A percentile compares a stretch with the other conserved stretches of the same genome.
phyloP scores from a whole-genome alignment of 2,113 vertebrate species.

The Toxotes chatareus region DNA sequence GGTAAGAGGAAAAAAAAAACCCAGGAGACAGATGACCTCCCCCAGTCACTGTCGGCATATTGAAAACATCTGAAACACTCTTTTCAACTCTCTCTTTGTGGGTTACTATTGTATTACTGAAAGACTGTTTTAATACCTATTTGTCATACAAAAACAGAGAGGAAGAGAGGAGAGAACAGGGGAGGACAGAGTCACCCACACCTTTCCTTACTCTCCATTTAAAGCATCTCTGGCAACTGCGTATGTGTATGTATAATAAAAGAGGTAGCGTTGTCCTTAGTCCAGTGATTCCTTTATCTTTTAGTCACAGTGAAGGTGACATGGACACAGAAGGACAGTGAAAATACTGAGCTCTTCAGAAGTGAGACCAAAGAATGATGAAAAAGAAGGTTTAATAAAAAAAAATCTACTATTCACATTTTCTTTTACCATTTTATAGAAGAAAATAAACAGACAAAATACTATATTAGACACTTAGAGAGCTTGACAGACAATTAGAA shows the following conservation, averaged over 20 bases:
- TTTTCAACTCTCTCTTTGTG: background rate
- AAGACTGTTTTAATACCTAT: background rate
- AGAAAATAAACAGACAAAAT: background rate
- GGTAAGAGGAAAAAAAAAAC: constrained; percentile 7
- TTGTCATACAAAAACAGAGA: background rate
- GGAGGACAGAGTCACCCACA: background rate
- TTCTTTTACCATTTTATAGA: too few relatives aligned
- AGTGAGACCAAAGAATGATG: background rate
- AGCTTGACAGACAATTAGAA: background rate
- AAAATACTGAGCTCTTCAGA: background rate
- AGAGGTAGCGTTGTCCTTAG: background rate
- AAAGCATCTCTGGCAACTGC: background rate
- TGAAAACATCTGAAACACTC: constrained; percentile 1
- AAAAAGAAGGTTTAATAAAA: background rate
- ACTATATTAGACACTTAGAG: too few relatives aligned
- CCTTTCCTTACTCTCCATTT: background rate
- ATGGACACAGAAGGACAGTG: background rate
- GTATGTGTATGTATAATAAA: background rate
- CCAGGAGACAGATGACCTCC: background rate
- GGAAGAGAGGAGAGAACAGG: background rate
- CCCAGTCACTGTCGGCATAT: background rate
- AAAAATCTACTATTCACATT: background rate
- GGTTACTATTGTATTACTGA: background rate
- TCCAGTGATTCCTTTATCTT: background rate
- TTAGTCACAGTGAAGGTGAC: constrained; percentile 4